Evolutionary conservation across 2,888 invertebrate species (phyloP), one percentile per base, ranked within the genome.

Genomic region (Leptopilina myrica): DNA sequence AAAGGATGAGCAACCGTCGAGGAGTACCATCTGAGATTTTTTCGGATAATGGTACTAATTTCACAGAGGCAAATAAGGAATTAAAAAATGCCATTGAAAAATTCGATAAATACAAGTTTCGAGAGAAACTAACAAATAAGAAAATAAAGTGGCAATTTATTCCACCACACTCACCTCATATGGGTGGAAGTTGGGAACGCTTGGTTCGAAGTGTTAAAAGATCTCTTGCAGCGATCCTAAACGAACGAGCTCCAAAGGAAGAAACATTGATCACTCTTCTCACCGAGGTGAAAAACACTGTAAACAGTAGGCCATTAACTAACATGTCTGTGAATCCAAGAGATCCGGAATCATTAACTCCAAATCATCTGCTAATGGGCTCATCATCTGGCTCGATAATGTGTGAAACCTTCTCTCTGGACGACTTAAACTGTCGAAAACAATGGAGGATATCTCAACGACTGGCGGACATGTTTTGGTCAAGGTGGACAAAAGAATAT

Each of bases 131-230:
- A 26, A 59, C 78, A 33, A 77, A 78, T 65, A 80, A 81, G 49
- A 78, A 81, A 2, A 78, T 85, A 0, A 77, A 81, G 64, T 86
- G 84, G 85, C 64, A 76, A 8, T 86, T 85, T 64, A 86, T 79
- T 40, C 83, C 83, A 7, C 86, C 84, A 15, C 81, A 78, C 0
- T 62, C 82, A 9, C 85, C 85, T 75, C 84, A 84, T 66, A 83
- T 81, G 66, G 84, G 67, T 26, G 26, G 26, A 26, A 26, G 26
- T 26, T 26, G 26, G 26, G 26, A 26, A 26, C 26, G 26, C 26
- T 69, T 86, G 14, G 81, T 87, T 12, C 64, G 84, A 0, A 64
- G 73, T 7, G 79, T 81, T 0, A 81, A 81, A 76, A 40, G 5
- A 14, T 82, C 85, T 8, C 65, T 87, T 9, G 64, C 62, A 9